Evolutionary conservation across 2,797 vertebrate species (phyloP).

Genomic region (Fringilla coelebs): DNA sequence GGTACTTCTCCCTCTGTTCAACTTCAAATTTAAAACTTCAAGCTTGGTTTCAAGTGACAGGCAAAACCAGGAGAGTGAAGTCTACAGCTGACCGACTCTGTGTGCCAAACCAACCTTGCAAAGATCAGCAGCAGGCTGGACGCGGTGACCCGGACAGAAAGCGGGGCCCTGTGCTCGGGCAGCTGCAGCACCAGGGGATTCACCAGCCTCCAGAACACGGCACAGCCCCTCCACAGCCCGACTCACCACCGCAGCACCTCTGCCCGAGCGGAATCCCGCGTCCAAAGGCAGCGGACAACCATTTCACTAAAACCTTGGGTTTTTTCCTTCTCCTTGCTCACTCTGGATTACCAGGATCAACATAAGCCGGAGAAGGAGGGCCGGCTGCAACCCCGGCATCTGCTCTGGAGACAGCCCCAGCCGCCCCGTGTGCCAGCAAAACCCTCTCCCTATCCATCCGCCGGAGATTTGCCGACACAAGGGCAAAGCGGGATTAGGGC

Average conservation of each 20-base stretch:
- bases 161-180: not conserved
- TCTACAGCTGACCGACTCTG: not conserved
- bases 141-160: not conserved
- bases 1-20: not conserved
- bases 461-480: conserved; percentile 49
- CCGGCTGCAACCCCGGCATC: not conserved
- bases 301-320: not conserved
- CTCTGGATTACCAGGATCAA: conserved; percentile 15
- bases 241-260: not conserved
- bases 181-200: not conserved
- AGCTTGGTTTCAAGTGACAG: not conserved
- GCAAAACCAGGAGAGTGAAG: rapidly evolving
- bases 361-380: not conserved
- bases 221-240: not conserved
- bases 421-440: not conserved
- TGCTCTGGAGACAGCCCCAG: not conserved
- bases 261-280: not conserved
- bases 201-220: not conserved
- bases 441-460: not conserved
- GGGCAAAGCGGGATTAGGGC: conserved; percentile 32
- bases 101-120: not conserved
- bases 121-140: not conserved
- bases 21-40: not conserved
- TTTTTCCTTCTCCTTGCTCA: not conserved
- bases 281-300: not conserved